phyloP scores from a whole-genome alignment of 2,888 invertebrate species.

The Ennomos erosarius region DNA sequence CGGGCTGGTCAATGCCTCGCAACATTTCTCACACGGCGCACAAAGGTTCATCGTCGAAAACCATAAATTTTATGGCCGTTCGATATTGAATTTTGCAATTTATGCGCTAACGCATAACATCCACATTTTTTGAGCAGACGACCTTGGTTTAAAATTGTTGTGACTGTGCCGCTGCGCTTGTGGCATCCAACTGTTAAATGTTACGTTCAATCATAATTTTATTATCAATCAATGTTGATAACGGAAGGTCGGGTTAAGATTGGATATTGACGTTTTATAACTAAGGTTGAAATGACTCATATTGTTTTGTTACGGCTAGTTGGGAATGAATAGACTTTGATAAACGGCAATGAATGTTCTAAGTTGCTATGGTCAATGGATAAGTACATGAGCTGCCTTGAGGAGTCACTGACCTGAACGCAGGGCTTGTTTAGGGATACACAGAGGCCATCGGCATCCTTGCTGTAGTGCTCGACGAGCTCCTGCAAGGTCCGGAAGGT shows the following conservation, averaged over 20 bases:
- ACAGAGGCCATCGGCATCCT: constrained; percentile 99
- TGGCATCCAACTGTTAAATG: constrained; percentile 43
- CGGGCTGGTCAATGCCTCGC: constrained; percentile 58
- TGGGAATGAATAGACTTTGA: constrained; percentile 19
- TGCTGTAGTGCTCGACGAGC: constrained; percentile 98
- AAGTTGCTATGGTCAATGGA: constrained; percentile 12
- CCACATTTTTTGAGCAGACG: constrained; percentile 50
- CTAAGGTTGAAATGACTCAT: constrained; percentile 36
- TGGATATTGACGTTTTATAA: constrained; percentile 28
- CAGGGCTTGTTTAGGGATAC: constrained; percentile 98
- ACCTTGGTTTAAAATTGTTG: constrained; percentile 54
- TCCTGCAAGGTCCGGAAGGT: constrained; percentile 99
- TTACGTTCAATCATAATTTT: constrained; percentile 45
- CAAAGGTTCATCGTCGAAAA: constrained; percentile 66
- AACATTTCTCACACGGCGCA: constrained; percentile 66
- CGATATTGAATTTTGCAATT: constrained; percentile 75
- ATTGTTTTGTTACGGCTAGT: constrained; percentile 30
- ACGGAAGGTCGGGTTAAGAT: constrained; percentile 49
- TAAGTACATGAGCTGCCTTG: constrained; percentile 25
- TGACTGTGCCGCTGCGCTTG: constrained; percentile 44
- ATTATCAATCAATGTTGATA: constrained; percentile 45
- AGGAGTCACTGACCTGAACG: constrained; percentile 89
- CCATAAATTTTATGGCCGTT: constrained; percentile 71
- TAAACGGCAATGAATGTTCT: constrained; percentile 23
- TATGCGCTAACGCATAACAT: constrained; percentile 54